These are phyloP conservation scores for Periparus ater DNA, from an alignment of 2,797 vertebrate genomes.

Conservation along the genomic window DNA sequence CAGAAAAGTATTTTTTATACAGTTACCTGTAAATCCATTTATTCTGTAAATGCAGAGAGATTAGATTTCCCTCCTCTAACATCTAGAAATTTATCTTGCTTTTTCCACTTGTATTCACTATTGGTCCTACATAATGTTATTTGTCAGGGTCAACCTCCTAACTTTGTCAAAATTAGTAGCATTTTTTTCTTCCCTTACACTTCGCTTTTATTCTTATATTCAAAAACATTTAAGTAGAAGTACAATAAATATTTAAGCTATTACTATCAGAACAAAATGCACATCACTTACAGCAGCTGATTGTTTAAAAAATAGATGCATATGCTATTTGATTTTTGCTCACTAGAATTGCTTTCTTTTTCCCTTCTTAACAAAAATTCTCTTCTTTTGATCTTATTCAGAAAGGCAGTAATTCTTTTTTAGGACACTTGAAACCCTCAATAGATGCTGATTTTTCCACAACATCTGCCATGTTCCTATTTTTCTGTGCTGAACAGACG, in stretches of 20 bases:
- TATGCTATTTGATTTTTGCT: constrained; percentile 14
- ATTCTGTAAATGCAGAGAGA: neutral
- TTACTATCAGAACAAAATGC: neutral
- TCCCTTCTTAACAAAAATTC: constrained; percentile 12
- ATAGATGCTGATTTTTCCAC: constrained; percentile 65
- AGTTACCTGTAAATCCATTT: neutral
- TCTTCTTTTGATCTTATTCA: constrained; percentile 36
- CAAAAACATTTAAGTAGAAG: neutral
- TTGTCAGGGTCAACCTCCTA: neutral
- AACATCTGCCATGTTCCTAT: constrained; percentile 63
- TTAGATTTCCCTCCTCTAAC: neutral
- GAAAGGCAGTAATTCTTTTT: constrained; percentile 45
- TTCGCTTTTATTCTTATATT: neutral
- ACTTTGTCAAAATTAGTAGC: neutral
- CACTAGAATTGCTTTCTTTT: constrained; percentile 23
- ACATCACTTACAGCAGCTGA: neutral
- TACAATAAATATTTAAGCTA: neutral
- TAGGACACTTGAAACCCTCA: constrained; percentile 59
- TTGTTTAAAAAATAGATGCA: constrained; percentile 30
- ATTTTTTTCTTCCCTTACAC: neutral
- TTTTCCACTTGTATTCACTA: neutral
- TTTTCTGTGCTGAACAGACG: constrained; percentile 60
- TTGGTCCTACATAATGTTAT: neutral
- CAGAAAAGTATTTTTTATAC: neutral
- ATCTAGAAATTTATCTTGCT: neutral